These are phyloP conservation scores for Chelon auratus DNA, from an alignment of 2,797 vertebrate genomes.

Conservation along the genomic window DNA sequence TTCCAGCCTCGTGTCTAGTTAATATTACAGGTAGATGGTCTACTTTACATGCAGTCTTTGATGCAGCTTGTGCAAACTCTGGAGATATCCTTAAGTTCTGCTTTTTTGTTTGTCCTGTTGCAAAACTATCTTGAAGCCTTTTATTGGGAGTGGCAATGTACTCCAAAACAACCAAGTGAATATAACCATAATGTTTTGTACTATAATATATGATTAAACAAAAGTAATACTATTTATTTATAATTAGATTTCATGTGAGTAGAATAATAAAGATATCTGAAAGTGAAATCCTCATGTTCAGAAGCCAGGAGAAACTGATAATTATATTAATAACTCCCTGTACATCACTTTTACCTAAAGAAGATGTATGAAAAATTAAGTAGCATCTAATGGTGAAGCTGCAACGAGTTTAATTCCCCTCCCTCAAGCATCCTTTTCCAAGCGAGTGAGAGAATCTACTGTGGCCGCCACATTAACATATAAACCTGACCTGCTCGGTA, in stretches of 20 bases:
- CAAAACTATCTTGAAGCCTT: no score
- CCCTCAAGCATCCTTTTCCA: no score
- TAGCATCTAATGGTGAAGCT: no score
- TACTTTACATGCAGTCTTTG: conserved; percentile 19
- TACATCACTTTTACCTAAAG: background rate
- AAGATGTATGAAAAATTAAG: no score
- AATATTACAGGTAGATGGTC: conserved; percentile 24
- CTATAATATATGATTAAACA: background rate
- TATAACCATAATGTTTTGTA: background rate
- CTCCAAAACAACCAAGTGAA: background rate
- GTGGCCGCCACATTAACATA: no score
- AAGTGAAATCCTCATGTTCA: background rate
- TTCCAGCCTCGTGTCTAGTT: conserved; percentile 19
- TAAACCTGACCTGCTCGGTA: no score
- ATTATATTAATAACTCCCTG: background rate
- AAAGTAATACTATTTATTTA: background rate
- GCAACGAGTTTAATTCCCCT: no score
- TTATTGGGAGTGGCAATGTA: no score
- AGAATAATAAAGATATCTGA: background rate
- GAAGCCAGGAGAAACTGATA: background rate
- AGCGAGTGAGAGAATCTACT: no score
- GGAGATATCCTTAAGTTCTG: conserved; percentile 12
- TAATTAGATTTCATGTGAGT: background rate
- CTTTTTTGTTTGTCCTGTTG: conserved; percentile 1
- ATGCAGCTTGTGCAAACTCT: conserved; percentile 12